phyloP scores from a whole-genome alignment of 1,140 invertebrate genomes.

The Pogonomyrmex barbatus region DNA sequence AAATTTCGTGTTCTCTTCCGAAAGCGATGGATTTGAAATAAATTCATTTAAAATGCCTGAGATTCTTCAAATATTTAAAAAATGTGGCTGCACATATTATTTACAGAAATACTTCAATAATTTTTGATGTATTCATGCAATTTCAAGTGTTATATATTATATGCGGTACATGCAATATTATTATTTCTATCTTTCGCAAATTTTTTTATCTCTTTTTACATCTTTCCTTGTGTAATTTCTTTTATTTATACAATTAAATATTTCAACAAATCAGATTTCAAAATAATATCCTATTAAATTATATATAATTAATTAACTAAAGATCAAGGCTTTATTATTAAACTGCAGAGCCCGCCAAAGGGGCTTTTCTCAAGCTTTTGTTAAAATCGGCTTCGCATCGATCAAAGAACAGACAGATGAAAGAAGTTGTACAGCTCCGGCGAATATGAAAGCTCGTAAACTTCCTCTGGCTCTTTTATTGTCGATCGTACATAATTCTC shows the following conservation, averaged over 20 bases:
- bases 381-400: conserved; percentile 35
- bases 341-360: conserved; percentile 2
- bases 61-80: background rate
- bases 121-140: background rate
- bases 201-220: background rate
- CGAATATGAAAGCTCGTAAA: conserved; percentile 26
- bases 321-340: background rate
- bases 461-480: conserved; percentile 17
- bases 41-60: background rate
- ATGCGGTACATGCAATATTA: background rate
- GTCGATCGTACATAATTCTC: conserved; percentile 34
- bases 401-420: conserved; percentile 37
- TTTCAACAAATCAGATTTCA: background rate
- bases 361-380: conserved; percentile 2
- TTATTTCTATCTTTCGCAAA: background rate
- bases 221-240: background rate
- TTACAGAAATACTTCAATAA: background rate
- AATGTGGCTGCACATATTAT: background rate
- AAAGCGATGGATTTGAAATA: background rate
- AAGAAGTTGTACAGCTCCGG: conserved; percentile 19
- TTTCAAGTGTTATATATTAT: background rate
- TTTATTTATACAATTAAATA: conserved; percentile 10
- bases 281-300: background rate
- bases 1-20: conserved; percentile 13
- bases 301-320: conserved; percentile 7